Evolutionary conservation across 1,140 invertebrate genomes (phyloP), one percentile per base, ranked within the genome.

Genomic region (Lerema accius): DNA sequence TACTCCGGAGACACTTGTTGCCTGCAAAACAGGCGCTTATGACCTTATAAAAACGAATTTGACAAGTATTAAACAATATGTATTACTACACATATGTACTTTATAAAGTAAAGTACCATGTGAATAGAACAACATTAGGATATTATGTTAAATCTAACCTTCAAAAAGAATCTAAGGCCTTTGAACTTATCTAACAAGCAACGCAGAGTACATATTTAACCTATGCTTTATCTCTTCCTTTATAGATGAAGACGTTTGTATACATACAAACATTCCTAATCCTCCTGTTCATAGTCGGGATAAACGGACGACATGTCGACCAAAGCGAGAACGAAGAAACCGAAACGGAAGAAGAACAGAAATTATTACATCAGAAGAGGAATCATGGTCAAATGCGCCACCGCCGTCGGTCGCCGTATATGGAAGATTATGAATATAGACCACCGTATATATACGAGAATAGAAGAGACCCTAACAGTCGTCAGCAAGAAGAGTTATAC

Each of bases 371-470:
- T 28, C 23, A 45, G 50, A 48, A 35, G 23, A 50, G 11, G 15
- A 37, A 65, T 0, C n/a, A 46, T 32, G 46, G 40, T 17, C 48
- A 69, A 62, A 69, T 62, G 63, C 51, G 84, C 56, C 78, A 83
- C 42, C 64, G 76, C 6, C 69, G 81, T 40, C 67, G 69, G 16
- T 70, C 75, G 3, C 70, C 80, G 65, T 76, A 81, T 55, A 65
- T 60, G 39, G 76, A 73, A n/a, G 71, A 75, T 7, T 82, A 82
- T 46, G 76, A 83, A 40, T 70, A 76, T 40, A 61, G 51, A 14
- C 63, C 68, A 6, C 65, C 73, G 14, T 76, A 70, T 19, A 76
- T 76, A 50, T 69, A 63, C 15, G 45, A 63, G 7, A 48, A 71
- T 2, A 65, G 71, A 63, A 75, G 66, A 45, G 69, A 78, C 5